Evolutionary conservation across 2,888 invertebrate species (phyloP), one percentile per base, ranked within the genome.

Genomic region (Spialia ferax): DNA sequence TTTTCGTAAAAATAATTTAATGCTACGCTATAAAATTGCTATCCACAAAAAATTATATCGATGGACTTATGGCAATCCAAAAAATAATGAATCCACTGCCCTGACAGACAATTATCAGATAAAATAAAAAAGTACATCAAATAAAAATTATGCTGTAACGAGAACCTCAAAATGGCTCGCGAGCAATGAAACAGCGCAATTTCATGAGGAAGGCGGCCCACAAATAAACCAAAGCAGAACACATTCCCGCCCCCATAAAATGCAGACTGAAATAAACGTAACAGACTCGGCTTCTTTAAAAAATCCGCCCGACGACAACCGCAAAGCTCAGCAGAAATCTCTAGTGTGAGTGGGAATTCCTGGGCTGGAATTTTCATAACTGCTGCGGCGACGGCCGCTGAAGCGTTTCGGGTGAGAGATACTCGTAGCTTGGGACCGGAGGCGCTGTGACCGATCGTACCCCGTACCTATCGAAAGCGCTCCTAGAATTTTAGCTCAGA

Each of bases 341-440:
- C 85, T 87, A 88, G 90, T 90, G 89, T 87, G 89, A 90, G 87
- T 82, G 72, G 79, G 84, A 86, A 92, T 92, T 89, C 88, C 88
- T 81, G 82, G 80, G 87, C 84, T 74, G 92, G 92, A 92, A 92
- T 92, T 93, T 93, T 93, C 93, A 93, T 93, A 92, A 91, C 91
- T 79, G 86, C 84, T 75, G 70, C 70, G 71, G 81, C 78, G 83
- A n/a, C 79, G 80, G 83, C 78, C 81, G 84, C 76, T 80, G 86
- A 80, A 82, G 84, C 87, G 85, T 84, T 83, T 76, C 82, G 86
- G 84, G 87, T 87, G 87, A 85, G 66, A 83, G 88, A 86, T 88
- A n/a, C n/a, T n/a, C n/a, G n/a, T n/a, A 86, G 87, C 87, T 85
- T 85, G 85, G 86, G 81, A 83, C 85, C 85, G 82, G 83, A 84